Evolutionary conservation across 2,797 vertebrate species (phyloP), one percentile per base, ranked within the genome.

Genomic region (Lycodopsis pacificus): DNA sequence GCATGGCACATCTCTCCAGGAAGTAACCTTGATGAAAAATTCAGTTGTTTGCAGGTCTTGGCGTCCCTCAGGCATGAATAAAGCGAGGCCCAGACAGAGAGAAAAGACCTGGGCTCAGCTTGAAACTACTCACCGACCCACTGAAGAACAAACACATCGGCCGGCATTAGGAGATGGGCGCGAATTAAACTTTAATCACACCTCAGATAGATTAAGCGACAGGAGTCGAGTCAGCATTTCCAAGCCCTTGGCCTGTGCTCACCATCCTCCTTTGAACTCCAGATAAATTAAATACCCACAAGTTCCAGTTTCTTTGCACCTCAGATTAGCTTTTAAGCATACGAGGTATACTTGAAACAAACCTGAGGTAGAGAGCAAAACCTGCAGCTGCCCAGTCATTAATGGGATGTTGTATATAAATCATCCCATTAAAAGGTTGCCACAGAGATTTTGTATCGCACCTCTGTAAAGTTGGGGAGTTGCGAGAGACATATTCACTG

Each of bases 11-110:
- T 94, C 94, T 93, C 93, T 93, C 90, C 92, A 93, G 91, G 92
- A 94, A 94, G 92, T 93, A 94, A 94, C 91, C 93, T 95, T 95
- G 93, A 94, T 95, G 93, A 94, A 94, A 94, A 94, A 94, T 94
- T 94, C 92, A 94, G 94, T 94, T 94, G 93, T 93, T 95, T 95
- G 93, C 91, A 91, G 92, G 92, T 95, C 89, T 79, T 88, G 86
- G 90, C 83, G 82, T 94, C 93, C 94, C 94, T 93, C 91, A 93
- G 91, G 94, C 94, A 94, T 93, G 95, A 95, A 95, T 95, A 95
- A 94, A 94, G 91, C 91, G 85, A 88, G 87, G 88, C 89, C 87
- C 91, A 92, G 89, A 88, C 88, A 85, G 90, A 90, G 93, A 93
- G 83, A 93, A 91, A 93, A 94, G 92, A 93, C 91, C 91, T 89